These are phyloP conservation scores for Hypsibius dujardini DNA, from an alignment of 1,140 invertebrate genomes.

Conservation along the genomic window DNA sequence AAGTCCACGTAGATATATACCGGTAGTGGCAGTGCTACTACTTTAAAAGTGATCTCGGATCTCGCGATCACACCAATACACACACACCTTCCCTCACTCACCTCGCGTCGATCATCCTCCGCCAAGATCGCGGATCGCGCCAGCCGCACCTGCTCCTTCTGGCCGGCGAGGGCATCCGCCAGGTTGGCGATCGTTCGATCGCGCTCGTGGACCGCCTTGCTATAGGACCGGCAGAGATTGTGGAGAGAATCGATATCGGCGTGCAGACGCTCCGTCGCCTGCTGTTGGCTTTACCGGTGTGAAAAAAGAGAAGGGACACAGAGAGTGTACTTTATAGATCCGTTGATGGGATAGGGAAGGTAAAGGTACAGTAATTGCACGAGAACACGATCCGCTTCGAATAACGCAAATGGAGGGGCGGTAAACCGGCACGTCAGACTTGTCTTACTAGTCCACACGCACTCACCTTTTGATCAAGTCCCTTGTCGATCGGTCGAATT, in stretches of 20 bases:
- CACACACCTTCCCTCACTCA: background rate
- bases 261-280: conserved; percentile 1
- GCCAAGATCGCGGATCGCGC: background rate
- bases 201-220: conserved; percentile 10
- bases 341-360: background rate
- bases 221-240: background rate
- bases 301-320: background rate
- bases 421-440: background rate
- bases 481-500: background rate
- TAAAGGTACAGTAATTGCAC: no score
- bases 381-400: no score
- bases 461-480: conserved; percentile 12
- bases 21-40: background rate
- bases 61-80: no score
- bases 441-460: no score
- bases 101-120: conserved; percentile 6
- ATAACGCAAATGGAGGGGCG: background rate
- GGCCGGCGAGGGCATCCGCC: conserved; percentile 2
- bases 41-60: no score
- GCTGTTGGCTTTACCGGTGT: background rate
- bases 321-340: background rate
- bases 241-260: conserved; percentile 14
- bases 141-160: background rate
- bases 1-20: background rate
- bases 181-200: conserved; percentile 14